These are phyloP conservation scores for Neodontobutis hainanensis DNA, from an alignment of 2,113 vertebrate species.

Conservation along the genomic window DNA sequence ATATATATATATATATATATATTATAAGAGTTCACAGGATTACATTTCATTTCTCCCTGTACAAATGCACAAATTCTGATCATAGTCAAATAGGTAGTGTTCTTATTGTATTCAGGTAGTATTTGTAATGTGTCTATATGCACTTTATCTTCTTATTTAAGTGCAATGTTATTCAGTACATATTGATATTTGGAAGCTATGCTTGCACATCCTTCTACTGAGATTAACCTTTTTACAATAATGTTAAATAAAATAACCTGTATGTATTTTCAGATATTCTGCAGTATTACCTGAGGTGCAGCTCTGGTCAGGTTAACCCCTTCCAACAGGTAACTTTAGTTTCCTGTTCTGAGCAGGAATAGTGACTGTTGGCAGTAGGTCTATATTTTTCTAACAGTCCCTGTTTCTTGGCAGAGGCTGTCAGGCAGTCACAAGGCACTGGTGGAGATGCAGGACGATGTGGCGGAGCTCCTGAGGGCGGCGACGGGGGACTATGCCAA, in stretches of 20 bases:
- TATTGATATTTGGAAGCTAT: no score
- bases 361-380: background rate
- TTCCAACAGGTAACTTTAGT: slow-evolving; percentile 88
- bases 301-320: slow-evolving; percentile 84
- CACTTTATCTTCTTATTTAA: no score
- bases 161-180: no score
- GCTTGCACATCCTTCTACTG: no score
- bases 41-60: no score
- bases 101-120: no score
- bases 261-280: slow-evolving; percentile 81
- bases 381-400: slow-evolving; percentile 8
- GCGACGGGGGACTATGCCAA: slow-evolving; percentile 82
- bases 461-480: slow-evolving; percentile 84
- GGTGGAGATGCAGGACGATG: slow-evolving; percentile 94
- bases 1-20: no score
- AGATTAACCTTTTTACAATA: no score
- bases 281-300: slow-evolving; percentile 90
- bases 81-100: no score
- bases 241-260: background rate
- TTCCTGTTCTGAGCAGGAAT: background rate
- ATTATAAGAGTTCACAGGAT: no score
- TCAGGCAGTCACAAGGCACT: slow-evolving; percentile 92
- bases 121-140: no score
- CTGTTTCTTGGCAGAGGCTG: slow-evolving; percentile 81
- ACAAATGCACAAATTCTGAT: no score